Conservation (phyloP, 2,113 vertebrate species). For the Motacilla tschutschensis region DNA sequence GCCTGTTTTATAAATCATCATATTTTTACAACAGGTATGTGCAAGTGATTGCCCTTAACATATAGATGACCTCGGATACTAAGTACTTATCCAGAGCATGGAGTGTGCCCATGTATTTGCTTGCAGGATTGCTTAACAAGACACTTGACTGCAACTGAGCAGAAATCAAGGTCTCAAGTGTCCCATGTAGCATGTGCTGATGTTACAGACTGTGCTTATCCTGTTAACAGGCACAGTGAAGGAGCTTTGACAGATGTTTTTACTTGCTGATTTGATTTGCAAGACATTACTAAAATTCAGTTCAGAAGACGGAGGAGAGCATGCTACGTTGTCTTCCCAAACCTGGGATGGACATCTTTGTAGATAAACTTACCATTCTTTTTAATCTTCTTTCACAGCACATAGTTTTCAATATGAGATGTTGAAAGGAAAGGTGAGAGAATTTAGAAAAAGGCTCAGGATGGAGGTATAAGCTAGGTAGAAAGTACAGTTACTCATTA, state of each 20-base stretch:
- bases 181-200: not conserved
- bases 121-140: not conserved
- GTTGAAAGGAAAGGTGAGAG: not conserved
- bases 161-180: not conserved
- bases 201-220: accelerated
- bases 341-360: not conserved
- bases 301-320: not conserved
- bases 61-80: not conserved
- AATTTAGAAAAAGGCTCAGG: not conserved
- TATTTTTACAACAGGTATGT: not conserved
- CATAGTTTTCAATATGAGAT: not conserved
- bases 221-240: not conserved
- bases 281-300: not conserved
- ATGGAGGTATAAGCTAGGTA: not conserved
- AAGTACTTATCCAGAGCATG: not conserved
- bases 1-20: not conserved
- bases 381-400: not conserved
- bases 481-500: not conserved
- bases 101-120: not conserved
- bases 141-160: not conserved
- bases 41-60: not conserved
- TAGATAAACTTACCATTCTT: not conserved
- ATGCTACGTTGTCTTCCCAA: not conserved
- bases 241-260: not conserved
- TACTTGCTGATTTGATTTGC: not conserved